Percentiles rank a stretch among this genome's conserved stretches.
Conservation (phyloP, 2,888 invertebrate genomes). For the Spodoptera littoralis region DNA sequence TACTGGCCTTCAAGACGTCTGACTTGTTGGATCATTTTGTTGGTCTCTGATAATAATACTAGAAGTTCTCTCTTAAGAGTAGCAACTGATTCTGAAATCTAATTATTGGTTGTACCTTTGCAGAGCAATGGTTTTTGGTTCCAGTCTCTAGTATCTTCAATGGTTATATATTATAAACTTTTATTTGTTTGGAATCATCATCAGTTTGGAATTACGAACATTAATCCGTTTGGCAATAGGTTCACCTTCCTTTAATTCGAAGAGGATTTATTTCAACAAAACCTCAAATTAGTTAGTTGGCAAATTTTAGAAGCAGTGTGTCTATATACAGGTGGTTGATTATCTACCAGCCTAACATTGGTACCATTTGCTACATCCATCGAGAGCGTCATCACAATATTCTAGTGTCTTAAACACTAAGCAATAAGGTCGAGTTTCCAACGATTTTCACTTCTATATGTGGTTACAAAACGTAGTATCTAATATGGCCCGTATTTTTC, state of each 20-base stretch:
- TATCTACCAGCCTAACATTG: constrained; percentile 54
- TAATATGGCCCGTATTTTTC: constrained; percentile 53
- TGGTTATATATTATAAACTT: too few species aligned
- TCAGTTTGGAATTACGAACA: too few species aligned
- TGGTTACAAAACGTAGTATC: constrained; percentile 10
- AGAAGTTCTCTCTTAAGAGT: too few species aligned
- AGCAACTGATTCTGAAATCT: too few species aligned
- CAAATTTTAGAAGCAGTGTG: constrained; percentile 26
- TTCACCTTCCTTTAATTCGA: too few species aligned
- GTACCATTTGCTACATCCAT: constrained; percentile 34
- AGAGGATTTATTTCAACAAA: too few species aligned
- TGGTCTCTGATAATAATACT: not conserved
- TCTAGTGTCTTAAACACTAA: constrained; percentile 3
- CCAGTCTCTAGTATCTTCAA: too few species aligned
- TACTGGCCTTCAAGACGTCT: not conserved
- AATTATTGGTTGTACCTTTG: too few species aligned
- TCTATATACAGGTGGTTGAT: constrained; percentile 56
- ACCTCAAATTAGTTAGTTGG: not conserved
- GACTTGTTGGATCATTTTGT: constrained; percentile 6
- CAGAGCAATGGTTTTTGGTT: too few species aligned
- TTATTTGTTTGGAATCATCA: too few species aligned
- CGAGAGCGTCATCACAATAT: constrained; percentile 1
- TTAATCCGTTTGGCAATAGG: too few species aligned
- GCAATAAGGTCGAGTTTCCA: constrained; percentile 9
- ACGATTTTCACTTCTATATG: constrained; percentile 4